These are phyloP conservation scores for Iphiclides podalirius DNA, from an alignment of 2,888 invertebrate genomes.

Conservation along the genomic window DNA sequence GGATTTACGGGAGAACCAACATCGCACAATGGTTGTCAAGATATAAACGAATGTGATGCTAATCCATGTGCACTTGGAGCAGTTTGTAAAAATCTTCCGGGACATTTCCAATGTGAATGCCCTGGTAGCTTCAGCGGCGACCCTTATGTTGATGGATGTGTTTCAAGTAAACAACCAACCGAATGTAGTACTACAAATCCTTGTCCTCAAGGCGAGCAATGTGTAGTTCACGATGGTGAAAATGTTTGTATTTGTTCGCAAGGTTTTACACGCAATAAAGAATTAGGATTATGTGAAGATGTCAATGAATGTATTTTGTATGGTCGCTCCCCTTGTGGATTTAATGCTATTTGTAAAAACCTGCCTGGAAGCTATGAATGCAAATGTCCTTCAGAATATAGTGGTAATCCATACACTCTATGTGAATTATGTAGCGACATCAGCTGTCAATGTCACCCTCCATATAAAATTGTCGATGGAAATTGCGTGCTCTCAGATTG, in stretches of 20 bases:
- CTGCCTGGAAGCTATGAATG: slow-evolving; percentile 96
- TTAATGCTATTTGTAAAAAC: slow-evolving; percentile 95
- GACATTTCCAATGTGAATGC: slow-evolving; percentile 92
- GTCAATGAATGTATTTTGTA: slow-evolving; percentile 91
- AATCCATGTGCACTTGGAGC: slow-evolving; percentile 92
- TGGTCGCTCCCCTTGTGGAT: slow-evolving; percentile 90
- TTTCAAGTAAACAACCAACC: slow-evolving; percentile 81
- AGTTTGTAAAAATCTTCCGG: slow-evolving; percentile 93
- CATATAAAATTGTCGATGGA: slow-evolving; percentile 90
- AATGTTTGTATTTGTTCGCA: slow-evolving; percentile 94
- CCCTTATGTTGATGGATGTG: slow-evolving; percentile 89
- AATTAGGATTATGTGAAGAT: slow-evolving; percentile 89
- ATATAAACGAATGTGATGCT: slow-evolving; percentile 91
- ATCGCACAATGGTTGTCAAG: slow-evolving; percentile 87
- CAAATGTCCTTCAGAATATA: slow-evolving; percentile 92
- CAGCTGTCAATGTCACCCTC: slow-evolving; percentile 92
- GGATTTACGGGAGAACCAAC: slow-evolving; percentile 88
- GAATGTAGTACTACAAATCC: slow-evolving; percentile 88
- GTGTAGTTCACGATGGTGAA: slow-evolving; percentile 88
- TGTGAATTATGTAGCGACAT: slow-evolving; percentile 92
- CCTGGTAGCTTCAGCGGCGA: slow-evolving; percentile 90
- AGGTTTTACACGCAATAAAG: slow-evolving; percentile 89
- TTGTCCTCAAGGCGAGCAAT: slow-evolving; percentile 92
- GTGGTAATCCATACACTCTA: slow-evolving; percentile 92
- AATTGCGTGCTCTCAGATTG: slow-evolving; percentile 93